Percentiles rank a stretch among this genome's conserved stretches.
These are phyloP conservation scores for Toxotes jaculatrix DNA, from an alignment of 2,113 vertebrate species.

Conservation along the genomic window DNA sequence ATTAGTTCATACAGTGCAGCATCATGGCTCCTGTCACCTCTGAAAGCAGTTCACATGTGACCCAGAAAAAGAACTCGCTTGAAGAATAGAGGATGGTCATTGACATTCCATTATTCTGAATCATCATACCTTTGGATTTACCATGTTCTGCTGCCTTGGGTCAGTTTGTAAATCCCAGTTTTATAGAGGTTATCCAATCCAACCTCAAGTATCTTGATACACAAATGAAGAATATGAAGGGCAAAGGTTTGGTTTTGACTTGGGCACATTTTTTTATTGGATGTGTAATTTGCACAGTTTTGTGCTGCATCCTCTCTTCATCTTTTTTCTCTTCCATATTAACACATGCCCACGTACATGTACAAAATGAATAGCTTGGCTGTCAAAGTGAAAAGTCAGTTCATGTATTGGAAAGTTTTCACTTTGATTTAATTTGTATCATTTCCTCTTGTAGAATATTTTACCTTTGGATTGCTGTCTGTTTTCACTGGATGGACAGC, in stretches of 20 bases:
- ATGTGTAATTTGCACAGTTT: no score
- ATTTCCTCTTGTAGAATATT: background rate
- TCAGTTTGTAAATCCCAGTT: background rate
- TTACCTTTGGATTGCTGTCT: background rate
- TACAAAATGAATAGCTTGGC: background rate
- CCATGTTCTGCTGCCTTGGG: background rate
- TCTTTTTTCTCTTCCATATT: no score
- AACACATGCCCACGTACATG: no score
- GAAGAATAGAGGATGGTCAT: no score
- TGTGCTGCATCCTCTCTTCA: no score
- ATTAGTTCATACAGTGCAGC: background rate
- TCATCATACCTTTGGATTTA: background rate
- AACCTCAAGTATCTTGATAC: background rate
- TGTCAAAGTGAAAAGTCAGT: background rate
- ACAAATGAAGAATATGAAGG: background rate
- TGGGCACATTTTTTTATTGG: no score
- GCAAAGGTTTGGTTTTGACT: background rate
- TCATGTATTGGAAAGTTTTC: background rate
- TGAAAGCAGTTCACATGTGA: background rate
- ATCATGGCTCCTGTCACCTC: background rate
- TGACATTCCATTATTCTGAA: background rate
- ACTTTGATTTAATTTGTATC: background rate
- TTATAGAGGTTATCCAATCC: background rate
- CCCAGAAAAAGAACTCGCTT: background rate
- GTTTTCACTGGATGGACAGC: background rate